These are phyloP conservation scores for Brachionus manjavacas DNA, from an alignment of 1,140 invertebrate genomes.

Conservation along the genomic window DNA sequence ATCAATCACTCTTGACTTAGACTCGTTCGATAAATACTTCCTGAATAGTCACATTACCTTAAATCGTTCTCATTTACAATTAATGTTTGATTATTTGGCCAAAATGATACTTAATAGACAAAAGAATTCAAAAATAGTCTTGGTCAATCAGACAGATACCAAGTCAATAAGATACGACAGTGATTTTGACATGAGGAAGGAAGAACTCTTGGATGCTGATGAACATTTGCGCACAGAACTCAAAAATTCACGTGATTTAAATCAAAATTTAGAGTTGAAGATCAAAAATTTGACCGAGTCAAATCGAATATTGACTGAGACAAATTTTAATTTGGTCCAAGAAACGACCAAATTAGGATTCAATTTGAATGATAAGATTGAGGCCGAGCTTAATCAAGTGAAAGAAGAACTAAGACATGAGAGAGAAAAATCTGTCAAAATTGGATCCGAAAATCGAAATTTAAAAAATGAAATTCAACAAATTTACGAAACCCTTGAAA, in stretches of 20 bases:
- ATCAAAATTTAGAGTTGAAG: neutral
- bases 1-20: neutral
- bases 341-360: neutral
- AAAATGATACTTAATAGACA: neutral
- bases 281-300: neutral
- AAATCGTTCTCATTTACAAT: neutral
- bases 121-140: neutral
- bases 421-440: neutral
- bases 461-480: neutral
- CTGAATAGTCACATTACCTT: constrained; percentile 23
- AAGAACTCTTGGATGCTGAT: neutral
- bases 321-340: constrained; percentile 12
- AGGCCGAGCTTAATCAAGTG: neutral
- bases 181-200: neutral
- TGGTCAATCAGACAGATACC: neutral
- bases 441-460: neutral
- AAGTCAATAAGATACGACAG: neutral
- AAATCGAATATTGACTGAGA: neutral
- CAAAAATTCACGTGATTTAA: neutral
- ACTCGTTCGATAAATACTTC: constrained; percentile 15
- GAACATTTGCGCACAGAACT: neutral
- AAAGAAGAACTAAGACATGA: neutral
- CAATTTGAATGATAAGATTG: neutral
- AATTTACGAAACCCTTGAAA: neutral
- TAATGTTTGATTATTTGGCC: constrained; percentile 16